These are phyloP conservation scores for Tenthredo distinguenda DNA, from an alignment of 2,888 invertebrate genomes.

Conservation along the genomic window DNA sequence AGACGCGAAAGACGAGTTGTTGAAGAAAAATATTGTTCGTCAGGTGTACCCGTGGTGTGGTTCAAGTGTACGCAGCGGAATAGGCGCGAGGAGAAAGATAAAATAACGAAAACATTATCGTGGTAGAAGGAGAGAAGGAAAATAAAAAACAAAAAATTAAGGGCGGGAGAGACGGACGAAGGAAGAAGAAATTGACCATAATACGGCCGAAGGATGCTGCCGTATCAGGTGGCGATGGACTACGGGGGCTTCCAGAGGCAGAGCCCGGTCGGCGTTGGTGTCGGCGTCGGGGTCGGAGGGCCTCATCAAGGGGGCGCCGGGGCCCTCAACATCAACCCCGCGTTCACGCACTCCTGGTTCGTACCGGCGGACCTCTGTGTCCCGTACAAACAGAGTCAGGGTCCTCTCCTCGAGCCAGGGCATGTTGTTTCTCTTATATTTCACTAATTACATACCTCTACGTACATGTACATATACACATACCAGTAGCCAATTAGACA, in stretches of 20 bases:
- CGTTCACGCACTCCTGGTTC: conserved; percentile 97
- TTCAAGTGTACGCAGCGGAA: not conserved
- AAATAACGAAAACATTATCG: not conserved
- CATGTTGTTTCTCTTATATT: conserved; percentile 85
- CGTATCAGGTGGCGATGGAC: conserved; percentile 93
- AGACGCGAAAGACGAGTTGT: not conserved
- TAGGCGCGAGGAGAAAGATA: not conserved
- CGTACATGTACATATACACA: conserved; percentile 58
- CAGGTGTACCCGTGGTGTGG: not conserved
- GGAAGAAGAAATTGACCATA: conserved; percentile 53
- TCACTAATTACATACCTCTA: conserved; percentile 71
- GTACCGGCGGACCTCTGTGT: conserved; percentile 96
- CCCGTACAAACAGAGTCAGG: conserved; percentile 89
- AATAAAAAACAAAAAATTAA: conserved; percentile 33
- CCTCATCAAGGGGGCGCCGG: conserved; percentile 93
- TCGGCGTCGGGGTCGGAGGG: conserved; percentile 71
- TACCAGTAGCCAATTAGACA: not conserved
- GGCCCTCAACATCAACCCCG: conserved; percentile 85
- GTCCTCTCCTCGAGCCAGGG: conserved; percentile 95
- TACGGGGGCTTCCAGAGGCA: conserved; percentile 80
- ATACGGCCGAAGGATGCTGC: conserved; percentile 83
- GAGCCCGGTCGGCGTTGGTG: conserved; percentile 77
- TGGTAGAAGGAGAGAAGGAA: conserved; percentile 6
- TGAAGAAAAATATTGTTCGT: not conserved
- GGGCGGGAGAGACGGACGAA: conserved; percentile 50